Evolutionary conservation across 2,113 vertebrate species (phyloP).

Genomic region (Cinclus cinclus): DNA sequence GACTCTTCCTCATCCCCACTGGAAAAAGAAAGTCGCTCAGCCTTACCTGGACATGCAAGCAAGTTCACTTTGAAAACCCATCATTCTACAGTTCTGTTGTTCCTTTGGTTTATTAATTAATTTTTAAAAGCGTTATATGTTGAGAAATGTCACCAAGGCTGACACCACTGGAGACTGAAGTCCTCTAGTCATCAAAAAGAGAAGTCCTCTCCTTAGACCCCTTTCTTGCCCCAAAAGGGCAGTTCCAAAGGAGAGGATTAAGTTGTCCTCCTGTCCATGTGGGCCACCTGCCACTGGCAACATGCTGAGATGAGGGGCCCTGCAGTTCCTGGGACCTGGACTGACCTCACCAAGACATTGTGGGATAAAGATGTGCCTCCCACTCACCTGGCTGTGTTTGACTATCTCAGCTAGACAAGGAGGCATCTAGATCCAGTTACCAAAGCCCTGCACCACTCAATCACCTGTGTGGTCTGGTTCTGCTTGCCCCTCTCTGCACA

Average conservation of each 20-base stretch:
- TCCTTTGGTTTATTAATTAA: conserved; percentile 31
- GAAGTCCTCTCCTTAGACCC: not conserved
- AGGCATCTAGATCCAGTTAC: conserved; percentile 12
- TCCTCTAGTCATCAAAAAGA: not conserved
- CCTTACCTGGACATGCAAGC: conserved; percentile 15
- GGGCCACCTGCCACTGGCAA: not conserved
- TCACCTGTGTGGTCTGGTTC: not conserved
- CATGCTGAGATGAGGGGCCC: not conserved
- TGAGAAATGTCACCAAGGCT: not conserved
- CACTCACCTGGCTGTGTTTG: not conserved
- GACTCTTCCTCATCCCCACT: not conserved
- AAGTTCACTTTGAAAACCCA: not conserved
- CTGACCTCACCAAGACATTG: not conserved
- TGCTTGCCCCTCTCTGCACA: not conserved
- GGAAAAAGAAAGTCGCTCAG: conserved; percentile 1
- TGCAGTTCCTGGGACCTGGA: not conserved
- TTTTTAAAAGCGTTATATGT: conserved; percentile 20
- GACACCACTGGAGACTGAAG: not conserved
- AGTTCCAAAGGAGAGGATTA: not conserved
- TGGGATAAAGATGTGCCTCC: not conserved
- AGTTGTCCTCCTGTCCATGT: not conserved
- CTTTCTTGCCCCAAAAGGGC: not conserved
- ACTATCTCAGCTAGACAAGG: not conserved
- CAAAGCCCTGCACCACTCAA: not conserved
- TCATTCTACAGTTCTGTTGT: not conserved